Base-by-base conservation (phyloP, 2,797 vertebrate species). In the Aldrovandia affinis region DNA sequence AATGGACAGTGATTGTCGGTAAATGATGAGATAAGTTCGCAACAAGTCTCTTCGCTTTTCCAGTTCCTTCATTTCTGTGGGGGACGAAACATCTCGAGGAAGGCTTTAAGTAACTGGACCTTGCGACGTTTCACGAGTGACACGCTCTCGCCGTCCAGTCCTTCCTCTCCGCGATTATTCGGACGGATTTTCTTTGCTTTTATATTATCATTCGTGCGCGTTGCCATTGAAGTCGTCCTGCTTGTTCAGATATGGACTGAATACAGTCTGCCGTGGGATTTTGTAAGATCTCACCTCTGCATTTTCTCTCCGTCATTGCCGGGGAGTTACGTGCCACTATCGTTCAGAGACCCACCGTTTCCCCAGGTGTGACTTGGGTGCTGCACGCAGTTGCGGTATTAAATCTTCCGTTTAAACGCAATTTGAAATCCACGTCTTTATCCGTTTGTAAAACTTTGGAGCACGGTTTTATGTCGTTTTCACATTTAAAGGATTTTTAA, bases 331-430 rank as follows among this genome's bases (percentile, higher is more conserved):
- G 82, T 82, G 81, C 81, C 52, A 57, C 73, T 82, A 78, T 22
- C 78, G 81, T 85, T 39, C 73, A 61, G 61, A 78, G 42, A 83
- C 78, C 59, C 30, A 78, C 30, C 36, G 84, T 88, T 18, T 89
- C 82, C 88, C 91, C 94, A 95, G 92, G 94, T 94, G 92, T 52
- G 90, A 88, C 80, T 57, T 89, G 84, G 89, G 55, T 88, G 90
- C 87, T 82, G 61, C 33, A 90, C 89, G 90, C 89, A 90, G 93
- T 89, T 94, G 93, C 93, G 91, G 91, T 92, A 89, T 33, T 87
- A 85, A 91, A 90, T 89, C 89, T 92, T 89, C 89, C 91, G 91
- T 88, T 91, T 86, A 91, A 90, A 57, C 68, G 42, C 70, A 61
- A 25, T 55, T 89, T 85, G 85, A 83, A 90, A 85, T 88, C 83